A percentile compares a stretch with the other conserved stretches of the same genome.
These are phyloP conservation scores for Cephus pulcher DNA, from an alignment of 2,888 invertebrate genomes.

Conservation along the genomic window DNA sequence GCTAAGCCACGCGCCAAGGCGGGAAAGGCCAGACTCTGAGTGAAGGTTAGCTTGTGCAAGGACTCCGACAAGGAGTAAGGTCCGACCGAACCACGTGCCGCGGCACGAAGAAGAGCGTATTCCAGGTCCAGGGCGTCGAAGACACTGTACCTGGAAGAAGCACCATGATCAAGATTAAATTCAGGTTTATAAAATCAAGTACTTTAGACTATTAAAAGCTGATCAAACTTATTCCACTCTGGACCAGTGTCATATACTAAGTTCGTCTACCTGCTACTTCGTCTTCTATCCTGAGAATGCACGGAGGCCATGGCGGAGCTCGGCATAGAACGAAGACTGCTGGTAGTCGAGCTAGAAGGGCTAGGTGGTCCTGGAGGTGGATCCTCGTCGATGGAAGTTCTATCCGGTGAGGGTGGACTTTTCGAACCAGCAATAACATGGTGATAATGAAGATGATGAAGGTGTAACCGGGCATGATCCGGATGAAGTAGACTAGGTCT, in stretches of 20 bases:
- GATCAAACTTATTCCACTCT: background rate
- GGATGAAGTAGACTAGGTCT: slow-evolving; percentile 77
- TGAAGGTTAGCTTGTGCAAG: slow-evolving; percentile 79
- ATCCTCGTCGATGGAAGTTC: slow-evolving; percentile 64
- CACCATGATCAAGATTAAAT: background rate
- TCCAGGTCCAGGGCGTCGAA: slow-evolving; percentile 80
- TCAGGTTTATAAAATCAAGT: background rate
- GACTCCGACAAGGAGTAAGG: slow-evolving; percentile 79
- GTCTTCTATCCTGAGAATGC: slow-evolving; percentile 58
- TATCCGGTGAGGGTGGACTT: slow-evolving; percentile 62
- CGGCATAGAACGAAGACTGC: slow-evolving; percentile 62
- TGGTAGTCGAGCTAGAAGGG: slow-evolving; percentile 62
- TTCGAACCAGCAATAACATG: slow-evolving; percentile 58
- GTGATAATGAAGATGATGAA: slow-evolving; percentile 63
- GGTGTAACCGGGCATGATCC: slow-evolving; percentile 76
- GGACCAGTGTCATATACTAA: background rate
- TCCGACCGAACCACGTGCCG: slow-evolving; percentile 78
- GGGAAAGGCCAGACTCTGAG: slow-evolving; percentile 80
- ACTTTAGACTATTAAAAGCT: background rate
- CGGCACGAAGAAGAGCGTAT: slow-evolving; percentile 76
- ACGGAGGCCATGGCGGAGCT: slow-evolving; percentile 58
- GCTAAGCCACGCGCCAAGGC: slow-evolving; percentile 77
- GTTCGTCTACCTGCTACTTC: slow-evolving; percentile 57
- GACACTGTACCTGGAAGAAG: slow-evolving; percentile 70
- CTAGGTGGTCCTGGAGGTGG: slow-evolving; percentile 56